Conservation (phyloP, 2,888 invertebrate species). For the Philopedon plagiatum region DNA sequence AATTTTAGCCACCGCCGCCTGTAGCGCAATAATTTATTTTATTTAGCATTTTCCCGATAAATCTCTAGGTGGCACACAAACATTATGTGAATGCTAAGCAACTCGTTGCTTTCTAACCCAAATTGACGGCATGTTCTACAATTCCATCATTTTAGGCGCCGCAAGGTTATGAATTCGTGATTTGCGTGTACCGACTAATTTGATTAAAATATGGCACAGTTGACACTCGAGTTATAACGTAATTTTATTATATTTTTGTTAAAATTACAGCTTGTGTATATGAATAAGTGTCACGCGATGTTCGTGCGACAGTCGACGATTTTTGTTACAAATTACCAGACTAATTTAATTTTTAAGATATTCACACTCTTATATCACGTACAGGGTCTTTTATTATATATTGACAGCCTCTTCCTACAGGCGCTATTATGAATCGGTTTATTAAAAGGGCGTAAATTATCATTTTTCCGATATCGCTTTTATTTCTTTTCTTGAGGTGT, state of each 20-base stretch:
- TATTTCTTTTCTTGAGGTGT: too few relatives aligned
- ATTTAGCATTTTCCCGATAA: constrained; percentile 42
- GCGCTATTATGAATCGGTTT: too few relatives aligned
- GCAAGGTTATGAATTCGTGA: constrained; percentile 43
- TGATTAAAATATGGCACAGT: constrained; percentile 41
- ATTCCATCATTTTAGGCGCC: constrained; percentile 30
- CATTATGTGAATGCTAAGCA: constrained; percentile 19
- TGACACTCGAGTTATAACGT: constrained; percentile 44
- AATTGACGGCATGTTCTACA: constrained; percentile 20
- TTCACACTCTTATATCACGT: neutral
- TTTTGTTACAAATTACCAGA: neutral
- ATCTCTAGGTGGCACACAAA: constrained; percentile 30
- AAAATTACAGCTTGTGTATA: constrained; percentile 30
- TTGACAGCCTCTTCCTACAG: too few relatives aligned
- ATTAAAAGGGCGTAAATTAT: too few relatives aligned
- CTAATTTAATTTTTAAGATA: neutral
- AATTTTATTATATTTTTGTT: constrained; percentile 39
- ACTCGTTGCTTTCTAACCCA: constrained; percentile 16
- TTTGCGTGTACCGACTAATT: constrained; percentile 47
- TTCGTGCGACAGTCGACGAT: neutral
- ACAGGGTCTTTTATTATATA: too few relatives aligned
- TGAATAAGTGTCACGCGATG: constrained; percentile 35
- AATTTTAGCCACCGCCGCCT: constrained; percentile 8
- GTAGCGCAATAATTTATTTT: constrained; percentile 46
- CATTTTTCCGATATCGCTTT: too few relatives aligned